Conservation (phyloP, 2,797 vertebrate species). For the Bufotes viridis region DNA sequence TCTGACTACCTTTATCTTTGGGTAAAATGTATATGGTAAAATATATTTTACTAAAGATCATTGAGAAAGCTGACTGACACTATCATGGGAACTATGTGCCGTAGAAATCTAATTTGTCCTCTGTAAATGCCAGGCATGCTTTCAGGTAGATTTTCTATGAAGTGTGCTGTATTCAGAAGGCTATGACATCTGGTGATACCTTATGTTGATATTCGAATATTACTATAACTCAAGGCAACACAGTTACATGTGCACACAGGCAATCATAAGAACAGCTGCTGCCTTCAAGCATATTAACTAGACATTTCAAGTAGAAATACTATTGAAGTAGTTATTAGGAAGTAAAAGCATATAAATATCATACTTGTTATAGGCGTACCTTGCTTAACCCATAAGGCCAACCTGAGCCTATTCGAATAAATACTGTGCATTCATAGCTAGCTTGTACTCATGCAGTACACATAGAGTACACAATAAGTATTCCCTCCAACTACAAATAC, state of each 20-base stretch:
- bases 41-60: not conserved
- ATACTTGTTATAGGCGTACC: no score
- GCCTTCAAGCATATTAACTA: not conserved
- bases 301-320: not conserved
- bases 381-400: no score
- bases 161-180: slow-evolving; percentile 27
- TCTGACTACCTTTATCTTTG: not conserved
- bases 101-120: not conserved
- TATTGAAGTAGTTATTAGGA: not conserved
- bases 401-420: no score
- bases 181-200: slow-evolving; percentile 47
- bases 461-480: no score
- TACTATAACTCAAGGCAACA: slow-evolving; percentile 40
- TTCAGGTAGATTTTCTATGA: slow-evolving; percentile 33
- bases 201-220: slow-evolving; percentile 46
- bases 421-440: no score
- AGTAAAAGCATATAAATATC: not conserved
- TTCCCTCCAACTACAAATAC: no score
- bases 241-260: not conserved
- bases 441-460: no score
- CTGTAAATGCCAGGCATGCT: not conserved
- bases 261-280: slow-evolving; percentile 37
- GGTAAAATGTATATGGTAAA: not conserved
- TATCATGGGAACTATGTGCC: not conserved
- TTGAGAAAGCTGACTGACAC: not conserved